phyloP scores from a whole-genome alignment of 2,888 invertebrate genomes.

The Euplexia lucipara region DNA sequence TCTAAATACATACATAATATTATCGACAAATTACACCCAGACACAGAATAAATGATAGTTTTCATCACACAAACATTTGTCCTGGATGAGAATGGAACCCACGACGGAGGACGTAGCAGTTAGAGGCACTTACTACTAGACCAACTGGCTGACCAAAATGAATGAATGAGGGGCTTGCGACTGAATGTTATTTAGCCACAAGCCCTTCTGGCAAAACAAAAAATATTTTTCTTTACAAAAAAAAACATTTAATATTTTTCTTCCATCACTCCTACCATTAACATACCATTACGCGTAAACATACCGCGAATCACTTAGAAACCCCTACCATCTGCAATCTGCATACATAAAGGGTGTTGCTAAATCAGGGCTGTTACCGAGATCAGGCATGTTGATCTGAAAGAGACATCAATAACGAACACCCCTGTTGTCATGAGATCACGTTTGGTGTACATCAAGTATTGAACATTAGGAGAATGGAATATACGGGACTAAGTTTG shows the following conservation, averaged over 20 bases:
- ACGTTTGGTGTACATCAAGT: constrained; percentile 88
- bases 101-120: too few relatives aligned
- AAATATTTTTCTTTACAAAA: too few relatives aligned
- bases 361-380: constrained; percentile 71
- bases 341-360: constrained; percentile 55
- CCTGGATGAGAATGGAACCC: too few relatives aligned
- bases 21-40: too few relatives aligned
- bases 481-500: constrained; percentile 66
- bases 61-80: too few relatives aligned
- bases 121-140: too few relatives aligned
- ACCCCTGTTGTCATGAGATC: constrained; percentile 76
- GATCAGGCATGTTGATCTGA: constrained; percentile 85
- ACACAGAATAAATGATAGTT: too few relatives aligned
- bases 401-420: constrained; percentile 86
- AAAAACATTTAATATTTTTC: constrained; percentile 9
- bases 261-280: constrained; percentile 19
- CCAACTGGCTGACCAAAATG: too few relatives aligned
- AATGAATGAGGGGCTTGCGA: too few relatives aligned
- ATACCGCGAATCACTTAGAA: constrained; percentile 58
- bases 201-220: too few relatives aligned
- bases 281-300: constrained; percentile 17
- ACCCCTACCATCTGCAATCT: constrained; percentile 54
- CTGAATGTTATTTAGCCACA: too few relatives aligned
- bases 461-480: constrained; percentile 83
- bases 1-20: too few relatives aligned